Conservation (phyloP, 35 echinoderm and acorn worm species). For the Chiridota heheva region DNA sequence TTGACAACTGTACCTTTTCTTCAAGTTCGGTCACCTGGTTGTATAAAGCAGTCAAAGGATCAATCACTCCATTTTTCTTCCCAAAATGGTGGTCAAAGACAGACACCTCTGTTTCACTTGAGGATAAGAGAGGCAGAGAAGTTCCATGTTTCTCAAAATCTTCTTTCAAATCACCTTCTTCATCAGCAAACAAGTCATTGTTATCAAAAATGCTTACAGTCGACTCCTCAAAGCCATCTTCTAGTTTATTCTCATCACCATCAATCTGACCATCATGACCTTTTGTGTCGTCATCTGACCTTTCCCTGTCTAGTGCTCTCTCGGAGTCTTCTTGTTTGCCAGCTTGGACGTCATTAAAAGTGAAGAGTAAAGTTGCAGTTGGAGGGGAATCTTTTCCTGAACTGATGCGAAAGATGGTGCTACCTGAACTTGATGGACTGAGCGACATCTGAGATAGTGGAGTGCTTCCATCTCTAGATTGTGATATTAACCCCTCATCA, state of each 20-base stretch:
- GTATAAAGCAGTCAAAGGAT: constrained; percentile 61
- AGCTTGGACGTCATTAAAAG: not conserved
- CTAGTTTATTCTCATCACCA: constrained; percentile 24
- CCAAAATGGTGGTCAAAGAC: constrained; percentile 57
- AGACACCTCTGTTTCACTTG: constrained; percentile 37
- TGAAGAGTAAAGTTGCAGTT: constrained; percentile 56
- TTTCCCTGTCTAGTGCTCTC: not conserved
- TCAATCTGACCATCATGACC: constrained; percentile 2
- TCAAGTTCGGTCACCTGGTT: constrained; percentile 75
- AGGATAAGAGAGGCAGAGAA: too few species aligned
- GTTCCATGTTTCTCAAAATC: too few species aligned
- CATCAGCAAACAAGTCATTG: constrained; percentile 1
- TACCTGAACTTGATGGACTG: not conserved
- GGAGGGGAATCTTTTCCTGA: constrained; percentile 59
- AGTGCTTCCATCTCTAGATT: too few species aligned
- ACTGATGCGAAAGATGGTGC: constrained; percentile 44
- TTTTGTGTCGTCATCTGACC: constrained; percentile 26
- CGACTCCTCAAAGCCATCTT: constrained; percentile 15
- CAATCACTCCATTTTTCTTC: constrained; percentile 37
- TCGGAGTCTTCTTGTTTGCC: not conserved
- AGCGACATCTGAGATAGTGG: constrained; percentile 4
- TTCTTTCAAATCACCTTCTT: not conserved
- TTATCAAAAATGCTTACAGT: constrained; percentile 30
- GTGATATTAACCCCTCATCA: too few species aligned
- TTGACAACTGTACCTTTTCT: constrained; percentile 79